Percentiles rank a stretch among this genome's conserved stretches.
phyloP scores from a whole-genome alignment of 30 jellyfish, hydroid and myxozoan genomes.

The Cassiopea xamachana region DNA sequence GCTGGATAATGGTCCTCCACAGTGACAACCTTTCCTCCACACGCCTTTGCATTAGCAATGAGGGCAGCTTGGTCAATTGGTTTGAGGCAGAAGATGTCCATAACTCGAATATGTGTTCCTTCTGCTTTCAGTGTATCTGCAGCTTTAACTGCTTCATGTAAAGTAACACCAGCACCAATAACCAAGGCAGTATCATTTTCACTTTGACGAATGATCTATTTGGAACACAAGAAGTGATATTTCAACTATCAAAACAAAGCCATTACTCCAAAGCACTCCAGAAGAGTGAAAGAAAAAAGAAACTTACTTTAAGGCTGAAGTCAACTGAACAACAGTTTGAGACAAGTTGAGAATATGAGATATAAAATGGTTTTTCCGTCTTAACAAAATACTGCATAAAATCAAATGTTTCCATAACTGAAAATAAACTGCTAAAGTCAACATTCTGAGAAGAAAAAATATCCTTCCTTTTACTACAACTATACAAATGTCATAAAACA shows the following conservation, averaged over 20 bases:
- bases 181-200: constrained; percentile 76
- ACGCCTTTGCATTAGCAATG: constrained; percentile 81
- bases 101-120: constrained; percentile 85
- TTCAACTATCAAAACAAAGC: background rate
- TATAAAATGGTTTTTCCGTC: too few species aligned
- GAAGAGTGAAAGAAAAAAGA: too few species aligned
- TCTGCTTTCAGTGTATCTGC: constrained; percentile 73
- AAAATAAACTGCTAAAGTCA: too few species aligned
- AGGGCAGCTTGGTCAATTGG: constrained; percentile 89
- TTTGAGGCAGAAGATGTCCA: constrained; percentile 89
- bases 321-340: too few species aligned
- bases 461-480: too few species aligned
- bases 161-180: constrained; percentile 96
- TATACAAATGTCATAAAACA: too few species aligned
- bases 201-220: constrained; percentile 88
- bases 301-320: too few species aligned
- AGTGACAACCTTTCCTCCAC: constrained; percentile 92
- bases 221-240: background rate
- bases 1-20: constrained; percentile 99
- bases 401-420: too few species aligned
- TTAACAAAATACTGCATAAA: too few species aligned
- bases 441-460: too few species aligned
- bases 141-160: constrained; percentile 91
- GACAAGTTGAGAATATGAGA: too few species aligned
- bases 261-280: background rate